A percentile compares a stretch with the other conserved stretches of the same genome.
phyloP scores from a whole-genome alignment of 2,113 vertebrate genomes.

The Maccullochella peelii region DNA sequence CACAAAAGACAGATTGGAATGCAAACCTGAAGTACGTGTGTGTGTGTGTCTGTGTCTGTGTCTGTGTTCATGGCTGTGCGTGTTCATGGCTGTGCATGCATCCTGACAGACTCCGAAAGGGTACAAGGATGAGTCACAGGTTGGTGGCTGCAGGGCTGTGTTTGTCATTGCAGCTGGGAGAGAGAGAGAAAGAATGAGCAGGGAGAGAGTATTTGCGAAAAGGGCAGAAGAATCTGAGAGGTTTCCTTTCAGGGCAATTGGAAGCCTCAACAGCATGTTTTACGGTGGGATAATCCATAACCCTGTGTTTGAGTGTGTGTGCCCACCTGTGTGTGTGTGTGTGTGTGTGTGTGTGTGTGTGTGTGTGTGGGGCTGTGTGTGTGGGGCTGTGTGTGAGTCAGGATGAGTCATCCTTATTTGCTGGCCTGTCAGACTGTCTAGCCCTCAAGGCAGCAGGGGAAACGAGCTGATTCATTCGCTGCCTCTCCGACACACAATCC shows the following conservation, averaged over 20 bases:
- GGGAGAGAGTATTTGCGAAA: constrained; percentile 20
- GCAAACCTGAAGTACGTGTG: constrained; percentile 6
- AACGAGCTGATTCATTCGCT: constrained; percentile 60
- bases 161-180: constrained; percentile 22
- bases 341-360: constrained; percentile 20
- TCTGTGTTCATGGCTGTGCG: not conserved
- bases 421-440: constrained; percentile 67
- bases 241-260: constrained; percentile 65
- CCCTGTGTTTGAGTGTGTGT: constrained; percentile 22
- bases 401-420: constrained; percentile 76
- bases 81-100: constrained; percentile 23
- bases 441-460: constrained; percentile 56
- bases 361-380: constrained; percentile 30
- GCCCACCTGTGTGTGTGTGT: constrained; percentile 24
- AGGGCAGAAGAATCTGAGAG: constrained; percentile 43
- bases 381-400: constrained; percentile 53
- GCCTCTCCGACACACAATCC: constrained; percentile 20
- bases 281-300: constrained; percentile 50
- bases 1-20: constrained; percentile 58
- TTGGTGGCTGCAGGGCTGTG: constrained; percentile 59
- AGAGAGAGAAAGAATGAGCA: not conserved
- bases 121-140: constrained; percentile 60
- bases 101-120: constrained; percentile 32
- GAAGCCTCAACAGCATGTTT: constrained; percentile 50
- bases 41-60: constrained; percentile 10